phyloP scores from a whole-genome alignment of 1,140 invertebrate genomes.

The Magallana gigas region DNA sequence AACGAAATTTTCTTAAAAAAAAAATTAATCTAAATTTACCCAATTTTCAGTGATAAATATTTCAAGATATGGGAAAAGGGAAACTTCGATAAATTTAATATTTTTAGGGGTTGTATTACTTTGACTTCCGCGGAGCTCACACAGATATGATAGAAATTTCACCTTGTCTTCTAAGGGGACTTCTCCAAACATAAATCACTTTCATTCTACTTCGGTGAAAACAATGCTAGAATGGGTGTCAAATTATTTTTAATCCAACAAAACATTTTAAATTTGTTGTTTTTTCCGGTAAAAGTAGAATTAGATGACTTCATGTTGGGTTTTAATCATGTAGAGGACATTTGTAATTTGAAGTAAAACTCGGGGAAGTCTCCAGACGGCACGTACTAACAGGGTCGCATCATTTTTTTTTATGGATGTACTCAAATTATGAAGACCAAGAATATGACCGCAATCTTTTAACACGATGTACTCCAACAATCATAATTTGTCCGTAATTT shows the following conservation, averaged over 20 bases:
- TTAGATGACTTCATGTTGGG: constrained; percentile 18
- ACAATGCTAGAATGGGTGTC: constrained; percentile 10
- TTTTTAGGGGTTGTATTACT: too few species aligned
- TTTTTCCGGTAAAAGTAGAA: constrained; percentile 20
- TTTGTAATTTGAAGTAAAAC: constrained; percentile 11
- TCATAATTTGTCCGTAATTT: not conserved
- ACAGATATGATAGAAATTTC: not conserved
- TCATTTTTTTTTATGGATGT: constrained; percentile 5
- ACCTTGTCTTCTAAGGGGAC: not conserved
- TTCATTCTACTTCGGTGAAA: constrained; percentile 12
- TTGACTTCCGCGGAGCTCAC: too few species aligned
- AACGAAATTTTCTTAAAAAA: too few species aligned
- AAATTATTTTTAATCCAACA: not conserved
- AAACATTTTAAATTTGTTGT: constrained; percentile 14
- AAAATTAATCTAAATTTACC: too few species aligned
- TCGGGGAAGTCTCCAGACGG: not conserved
- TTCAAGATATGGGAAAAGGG: too few species aligned
- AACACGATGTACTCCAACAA: not conserved
- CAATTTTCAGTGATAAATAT: too few species aligned
- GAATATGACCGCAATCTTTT: not conserved
- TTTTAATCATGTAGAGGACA: constrained; percentile 16
- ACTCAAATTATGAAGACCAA: not conserved
- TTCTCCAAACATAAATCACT: not conserved
- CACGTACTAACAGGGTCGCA: not conserved
- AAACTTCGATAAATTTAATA: too few species aligned